Conservation (phyloP, 2,888 invertebrate species). For the Dexiosoma caninum region DNA sequence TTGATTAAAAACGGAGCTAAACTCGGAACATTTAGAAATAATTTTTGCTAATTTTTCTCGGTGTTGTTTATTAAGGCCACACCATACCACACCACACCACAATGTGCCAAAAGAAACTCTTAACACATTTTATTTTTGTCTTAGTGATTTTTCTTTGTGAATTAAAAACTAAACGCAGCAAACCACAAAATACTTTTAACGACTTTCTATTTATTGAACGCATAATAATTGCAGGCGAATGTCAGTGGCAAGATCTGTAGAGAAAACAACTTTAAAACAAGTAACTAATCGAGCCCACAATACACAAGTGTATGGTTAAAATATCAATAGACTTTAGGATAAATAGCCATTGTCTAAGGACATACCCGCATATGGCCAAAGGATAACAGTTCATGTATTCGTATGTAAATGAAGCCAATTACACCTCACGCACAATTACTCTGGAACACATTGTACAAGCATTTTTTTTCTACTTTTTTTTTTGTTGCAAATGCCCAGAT, state of each 20-base stretch:
- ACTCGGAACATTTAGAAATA: background rate
- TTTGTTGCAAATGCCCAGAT: conserved; percentile 11
- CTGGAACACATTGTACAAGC: conserved; percentile 38
- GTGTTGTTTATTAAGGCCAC: background rate
- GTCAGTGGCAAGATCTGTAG: background rate
- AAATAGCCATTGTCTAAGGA: background rate
- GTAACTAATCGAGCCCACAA: conserved; percentile 42
- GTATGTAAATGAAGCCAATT: conserved; percentile 62
- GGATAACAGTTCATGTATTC: conserved; percentile 3
- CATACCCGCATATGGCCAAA: background rate
- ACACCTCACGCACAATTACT: conserved; percentile 63
- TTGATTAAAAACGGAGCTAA: too few relatives aligned
- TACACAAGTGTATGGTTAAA: conserved; percentile 23
- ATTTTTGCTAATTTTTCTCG: background rate
- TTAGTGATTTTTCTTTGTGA: conserved; percentile 71
- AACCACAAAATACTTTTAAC: conserved; percentile 73
- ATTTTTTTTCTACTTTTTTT: conserved; percentile 22
- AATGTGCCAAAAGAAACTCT: background rate
- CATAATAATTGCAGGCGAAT: conserved; percentile 67
- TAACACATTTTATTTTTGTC: conserved; percentile 68
- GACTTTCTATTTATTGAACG: conserved; percentile 72
- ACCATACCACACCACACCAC: too few relatives aligned
- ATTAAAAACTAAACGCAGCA: conserved; percentile 70
- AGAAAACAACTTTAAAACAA: conserved; percentile 8
- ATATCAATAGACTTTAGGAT: conserved; percentile 29